Conservation (phyloP, 1,140 invertebrate species). For the Euwallacea similis region DNA sequence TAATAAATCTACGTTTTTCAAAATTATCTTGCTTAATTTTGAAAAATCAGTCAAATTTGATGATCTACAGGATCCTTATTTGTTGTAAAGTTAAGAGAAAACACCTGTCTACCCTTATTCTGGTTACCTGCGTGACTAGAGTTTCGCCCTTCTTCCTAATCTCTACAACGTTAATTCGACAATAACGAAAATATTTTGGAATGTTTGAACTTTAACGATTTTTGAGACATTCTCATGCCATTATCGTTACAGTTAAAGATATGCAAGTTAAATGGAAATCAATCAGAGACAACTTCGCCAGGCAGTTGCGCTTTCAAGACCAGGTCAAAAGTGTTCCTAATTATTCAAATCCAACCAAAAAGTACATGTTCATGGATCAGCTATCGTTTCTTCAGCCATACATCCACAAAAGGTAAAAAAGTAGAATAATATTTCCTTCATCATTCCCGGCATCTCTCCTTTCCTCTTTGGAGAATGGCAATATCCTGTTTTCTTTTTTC, state of each 20-base stretch:
- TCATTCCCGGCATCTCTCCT: too few relatives aligned
- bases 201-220: too few relatives aligned
- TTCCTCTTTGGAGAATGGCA: background rate
- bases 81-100: too few relatives aligned
- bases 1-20: background rate
- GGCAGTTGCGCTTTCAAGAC: constrained; percentile 35
- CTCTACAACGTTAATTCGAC: too few relatives aligned
- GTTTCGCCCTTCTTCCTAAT: too few relatives aligned
- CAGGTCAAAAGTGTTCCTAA: constrained; percentile 25
- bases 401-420: constrained; percentile 33
- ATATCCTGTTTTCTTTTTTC: background rate
- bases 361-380: constrained; percentile 43
- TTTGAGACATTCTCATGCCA: too few relatives aligned
- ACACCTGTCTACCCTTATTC: too few relatives aligned
- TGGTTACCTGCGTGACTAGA: too few relatives aligned
- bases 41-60: too few relatives aligned
- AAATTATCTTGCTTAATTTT: background rate
- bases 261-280: constrained; percentile 46
- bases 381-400: constrained; percentile 36
- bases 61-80: too few relatives aligned
- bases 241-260: constrained; percentile 41
- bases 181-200: too few relatives aligned
- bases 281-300: constrained; percentile 39
- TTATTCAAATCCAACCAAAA: constrained; percentile 15
- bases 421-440: background rate